Base-by-base conservation (phyloP, 2,888 invertebrate genomes). In the Rhaphigaster nebulosa region DNA sequence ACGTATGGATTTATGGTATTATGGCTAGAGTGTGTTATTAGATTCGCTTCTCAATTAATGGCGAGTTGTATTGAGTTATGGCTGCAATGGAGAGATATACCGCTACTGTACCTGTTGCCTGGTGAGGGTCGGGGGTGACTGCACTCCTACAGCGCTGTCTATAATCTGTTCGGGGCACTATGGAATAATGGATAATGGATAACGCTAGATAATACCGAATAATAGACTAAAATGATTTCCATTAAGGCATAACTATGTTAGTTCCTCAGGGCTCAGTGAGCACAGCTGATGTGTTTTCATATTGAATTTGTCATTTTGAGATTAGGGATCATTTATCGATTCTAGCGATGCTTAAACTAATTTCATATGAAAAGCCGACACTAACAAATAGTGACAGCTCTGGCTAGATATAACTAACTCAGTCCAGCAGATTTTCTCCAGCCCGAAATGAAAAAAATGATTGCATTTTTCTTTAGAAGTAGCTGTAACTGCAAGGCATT, bases 31-130 rank as follows among this genome's bases (percentile, higher is more conserved):
- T 41, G 45, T 26, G 84, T 84, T 84, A 84, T 84, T 84, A 50
- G 84, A 50, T 84, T 84, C 5, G 45, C 10, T n/a, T n/a, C 45
- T n/a, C 84, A 15, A 84, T 84, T 84, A 84, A 45, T 84, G 84
- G 45, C 1, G 45, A 26, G 41, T 45, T 26, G 45, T 84, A 84
- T 84, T 84, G 84, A 84, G 45, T 84, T 84, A 84, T 84, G 1
- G n/a, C 84, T 84, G 45, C 45, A 84, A n/a, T n/a, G 84, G 45
- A 84, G 84, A 84, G 45, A 84, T 84, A 84, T 84, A 84, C 6
- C 13, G 84, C 8, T 50, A n/a, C 3, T 50, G 84, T 50, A 84
- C 84, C 84, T 84, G 84, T 84, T 84, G 84, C 84, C 26, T 13
- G n/a, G 5, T 0, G 41, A 5, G 38, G 20, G 20, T 15, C 5